phyloP scores from a whole-genome alignment of 2,888 invertebrate species.

The Dryomyza anilis region DNA sequence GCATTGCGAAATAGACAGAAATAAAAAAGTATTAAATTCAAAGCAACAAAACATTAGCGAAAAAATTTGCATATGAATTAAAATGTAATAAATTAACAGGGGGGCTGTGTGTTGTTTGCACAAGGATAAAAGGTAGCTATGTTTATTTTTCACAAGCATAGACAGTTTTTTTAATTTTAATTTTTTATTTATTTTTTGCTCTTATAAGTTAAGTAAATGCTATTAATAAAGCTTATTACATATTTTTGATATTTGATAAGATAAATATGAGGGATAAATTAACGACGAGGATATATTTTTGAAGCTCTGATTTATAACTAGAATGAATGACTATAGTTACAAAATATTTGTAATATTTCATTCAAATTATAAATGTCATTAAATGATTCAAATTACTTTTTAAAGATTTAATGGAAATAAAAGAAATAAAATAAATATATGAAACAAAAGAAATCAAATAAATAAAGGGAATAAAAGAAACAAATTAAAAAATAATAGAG shows the following conservation, averaged over 20 bases:
- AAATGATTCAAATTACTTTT: too few species aligned
- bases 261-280: conserved; percentile 11
- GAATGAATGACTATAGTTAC: too few species aligned
- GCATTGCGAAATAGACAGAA: conserved; percentile 22
- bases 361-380: too few species aligned
- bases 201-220: conserved; percentile 41
- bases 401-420: too few species aligned
- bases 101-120: background rate
- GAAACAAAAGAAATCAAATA: too few species aligned
- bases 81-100: conserved; percentile 47
- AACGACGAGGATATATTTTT: background rate
- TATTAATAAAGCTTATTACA: conserved; percentile 54
- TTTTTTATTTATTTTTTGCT: too few species aligned
- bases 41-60: conserved; percentile 11
- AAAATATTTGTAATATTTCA: too few species aligned
- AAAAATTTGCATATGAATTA: conserved; percentile 52
- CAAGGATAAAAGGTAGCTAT: background rate
- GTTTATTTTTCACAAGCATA: background rate
- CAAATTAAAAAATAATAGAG: too few species aligned
- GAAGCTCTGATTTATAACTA: too few species aligned
- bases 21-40: too few species aligned
- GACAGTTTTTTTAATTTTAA: conserved; percentile 37
- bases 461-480: too few species aligned
- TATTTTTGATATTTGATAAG: conserved; percentile 49
- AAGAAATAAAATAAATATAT: too few species aligned